These are phyloP conservation scores for Trissolcus basalis DNA, from an alignment of 1,140 invertebrate species.

Conservation along the genomic window DNA sequence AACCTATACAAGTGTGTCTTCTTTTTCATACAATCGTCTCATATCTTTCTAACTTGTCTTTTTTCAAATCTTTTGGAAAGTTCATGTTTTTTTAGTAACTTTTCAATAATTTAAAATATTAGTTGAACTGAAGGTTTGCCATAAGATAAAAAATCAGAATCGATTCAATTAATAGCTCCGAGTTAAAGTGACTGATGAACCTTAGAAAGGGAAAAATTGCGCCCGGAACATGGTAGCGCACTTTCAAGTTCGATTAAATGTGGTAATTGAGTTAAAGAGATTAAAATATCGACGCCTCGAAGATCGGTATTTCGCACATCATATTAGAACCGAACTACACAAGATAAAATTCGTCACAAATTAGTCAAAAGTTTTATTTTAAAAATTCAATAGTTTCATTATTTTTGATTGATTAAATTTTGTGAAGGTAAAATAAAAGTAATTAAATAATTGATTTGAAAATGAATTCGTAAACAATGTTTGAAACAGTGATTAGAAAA, in stretches of 20 bases:
- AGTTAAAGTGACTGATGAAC: conserved; percentile 23
- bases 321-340: too few relatives aligned
- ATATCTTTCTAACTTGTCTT: too few relatives aligned
- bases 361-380: too few relatives aligned
- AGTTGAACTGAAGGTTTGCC: conserved; percentile 49
- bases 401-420: too few relatives aligned
- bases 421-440: too few relatives aligned
- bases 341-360: too few relatives aligned
- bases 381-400: too few relatives aligned
- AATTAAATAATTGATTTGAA: too few relatives aligned
- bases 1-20: too few relatives aligned
- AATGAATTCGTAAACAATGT: conserved; percentile 9
- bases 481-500: conserved; percentile 28
- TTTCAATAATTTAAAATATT: conserved; percentile 7
- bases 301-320: conserved; percentile 3
- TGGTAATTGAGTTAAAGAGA: conserved; percentile 54
- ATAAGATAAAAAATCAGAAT: conserved; percentile 36
- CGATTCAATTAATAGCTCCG: conserved; percentile 50
- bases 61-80: too few relatives aligned
- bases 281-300: conserved; percentile 36
- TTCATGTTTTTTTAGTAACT: neutral
- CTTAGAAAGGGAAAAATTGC: conserved; percentile 24
- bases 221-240: conserved; percentile 27
- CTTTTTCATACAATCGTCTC: too few relatives aligned
- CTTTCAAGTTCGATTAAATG: conserved; percentile 49